phyloP scores from a whole-genome alignment of 37 sponge, comb jelly and placozoan species.

The Bolinopsis microptera region DNA sequence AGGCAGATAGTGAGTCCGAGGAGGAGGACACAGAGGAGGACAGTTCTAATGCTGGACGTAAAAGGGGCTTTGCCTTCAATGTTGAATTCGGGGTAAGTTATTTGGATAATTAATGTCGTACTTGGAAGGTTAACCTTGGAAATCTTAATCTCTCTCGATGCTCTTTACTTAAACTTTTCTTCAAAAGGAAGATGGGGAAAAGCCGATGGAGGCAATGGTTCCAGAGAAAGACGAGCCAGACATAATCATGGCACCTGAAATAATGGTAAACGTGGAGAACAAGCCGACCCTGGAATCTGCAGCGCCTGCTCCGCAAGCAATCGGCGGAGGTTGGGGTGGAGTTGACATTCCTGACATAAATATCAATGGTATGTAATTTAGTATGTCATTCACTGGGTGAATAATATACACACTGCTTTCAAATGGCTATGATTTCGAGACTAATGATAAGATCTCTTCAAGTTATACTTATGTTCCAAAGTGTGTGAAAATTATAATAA shows the following conservation, averaged over 20 bases:
- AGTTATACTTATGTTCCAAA: too few species aligned
- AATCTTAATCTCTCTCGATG: too few species aligned
- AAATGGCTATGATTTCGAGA: too few species aligned
- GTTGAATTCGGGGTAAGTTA: background rate
- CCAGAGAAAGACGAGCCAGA: background rate
- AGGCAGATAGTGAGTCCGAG: background rate
- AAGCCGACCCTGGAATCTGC: background rate
- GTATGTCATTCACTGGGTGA: too few species aligned
- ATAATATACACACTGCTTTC: too few species aligned
- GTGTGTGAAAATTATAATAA: too few species aligned
- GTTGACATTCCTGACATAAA: background rate
- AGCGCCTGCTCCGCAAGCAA: background rate
- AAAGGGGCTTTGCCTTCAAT: background rate
- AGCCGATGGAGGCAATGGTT: background rate
- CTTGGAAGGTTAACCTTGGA: too few species aligned
- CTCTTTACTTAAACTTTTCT: too few species aligned
- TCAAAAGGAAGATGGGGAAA: too few species aligned
- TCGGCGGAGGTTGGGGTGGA: background rate
- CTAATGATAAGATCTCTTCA: too few species aligned
- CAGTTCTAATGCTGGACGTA: background rate
- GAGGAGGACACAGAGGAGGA: background rate
- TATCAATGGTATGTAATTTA: background rate
- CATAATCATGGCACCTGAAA: background rate
- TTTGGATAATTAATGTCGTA: background rate
- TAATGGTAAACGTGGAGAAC: background rate